Percentiles rank a stretch among this genome's conserved stretches.
These are phyloP conservation scores for Borostomias antarcticus DNA, from an alignment of 2,797 vertebrate species.

Conservation along the genomic window DNA sequence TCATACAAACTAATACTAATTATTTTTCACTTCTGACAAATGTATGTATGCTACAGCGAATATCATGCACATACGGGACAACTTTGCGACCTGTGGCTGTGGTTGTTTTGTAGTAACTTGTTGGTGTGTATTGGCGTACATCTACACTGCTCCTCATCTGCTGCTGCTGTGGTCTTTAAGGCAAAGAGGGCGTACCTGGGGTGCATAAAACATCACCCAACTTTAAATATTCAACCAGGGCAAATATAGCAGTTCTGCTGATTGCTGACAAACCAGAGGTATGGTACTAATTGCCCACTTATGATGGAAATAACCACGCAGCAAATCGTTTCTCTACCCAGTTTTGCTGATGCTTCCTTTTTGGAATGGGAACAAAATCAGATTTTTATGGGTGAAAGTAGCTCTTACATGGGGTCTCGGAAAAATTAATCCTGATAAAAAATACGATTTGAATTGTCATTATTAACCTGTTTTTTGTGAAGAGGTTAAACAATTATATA, in stretches of 20 bases:
- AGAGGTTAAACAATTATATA: too few relatives aligned
- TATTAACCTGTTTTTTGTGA: too few relatives aligned
- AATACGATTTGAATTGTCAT: neutral
- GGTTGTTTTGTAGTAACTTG: neutral
- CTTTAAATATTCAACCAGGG: conserved; percentile 30
- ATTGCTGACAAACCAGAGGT: neutral
- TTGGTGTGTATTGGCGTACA: neutral
- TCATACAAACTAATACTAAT: conserved; percentile 45
- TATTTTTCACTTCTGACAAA: conserved; percentile 41
- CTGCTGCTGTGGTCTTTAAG: conserved; percentile 67
- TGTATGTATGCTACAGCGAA: conserved; percentile 50
- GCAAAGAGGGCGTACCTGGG: conserved; percentile 59
- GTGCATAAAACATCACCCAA: conserved; percentile 34
- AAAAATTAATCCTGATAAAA: too few relatives aligned
- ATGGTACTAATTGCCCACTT: neutral
- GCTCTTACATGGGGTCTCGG: too few relatives aligned
- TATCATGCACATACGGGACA: conserved; percentile 38
- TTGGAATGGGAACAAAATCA: neutral
- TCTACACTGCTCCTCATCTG: conserved; percentile 21
- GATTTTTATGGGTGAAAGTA: neutral
- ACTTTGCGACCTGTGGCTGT: conserved; percentile 18
- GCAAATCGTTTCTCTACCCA: too few relatives aligned
- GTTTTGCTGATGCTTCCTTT: neutral
- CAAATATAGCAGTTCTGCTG: conserved; percentile 17
- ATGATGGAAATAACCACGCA: too few relatives aligned